phyloP scores from a whole-genome alignment of 2,888 invertebrate species.

The Polia nebulosa region DNA sequence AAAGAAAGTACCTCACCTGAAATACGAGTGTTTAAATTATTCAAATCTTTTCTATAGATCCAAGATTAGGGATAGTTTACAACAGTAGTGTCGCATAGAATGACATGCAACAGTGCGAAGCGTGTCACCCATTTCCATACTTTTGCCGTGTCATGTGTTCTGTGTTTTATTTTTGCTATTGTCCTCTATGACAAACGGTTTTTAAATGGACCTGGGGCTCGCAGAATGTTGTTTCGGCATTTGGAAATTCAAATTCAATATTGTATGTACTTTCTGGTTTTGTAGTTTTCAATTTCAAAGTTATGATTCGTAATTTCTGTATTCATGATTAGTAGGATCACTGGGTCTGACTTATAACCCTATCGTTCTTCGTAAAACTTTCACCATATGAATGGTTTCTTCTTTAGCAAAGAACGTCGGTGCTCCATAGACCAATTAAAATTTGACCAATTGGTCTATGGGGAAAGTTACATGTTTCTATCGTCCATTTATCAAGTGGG shows the following conservation, averaged over 20 bases:
- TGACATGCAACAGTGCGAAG: constrained; percentile 45
- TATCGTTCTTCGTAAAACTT: too few relatives aligned
- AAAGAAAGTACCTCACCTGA: neutral
- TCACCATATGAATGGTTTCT: too few relatives aligned
- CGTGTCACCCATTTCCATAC: constrained; percentile 45
- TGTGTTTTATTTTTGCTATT: constrained; percentile 50
- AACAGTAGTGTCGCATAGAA: constrained; percentile 35
- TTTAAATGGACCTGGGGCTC: constrained; percentile 35
- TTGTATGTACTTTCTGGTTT: neutral
- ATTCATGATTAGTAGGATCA: too few relatives aligned
- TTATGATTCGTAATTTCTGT: neutral
- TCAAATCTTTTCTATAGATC: constrained; percentile 21
- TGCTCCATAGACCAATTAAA: too few relatives aligned
- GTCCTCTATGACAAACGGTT: constrained; percentile 51
- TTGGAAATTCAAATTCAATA: constrained; percentile 6
- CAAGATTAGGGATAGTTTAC: constrained; percentile 27
- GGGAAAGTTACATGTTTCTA: too few relatives aligned
- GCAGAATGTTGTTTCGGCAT: neutral
- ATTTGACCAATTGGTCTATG: too few relatives aligned
- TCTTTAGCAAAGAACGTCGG: too few relatives aligned
- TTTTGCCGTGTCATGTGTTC: constrained; percentile 55
- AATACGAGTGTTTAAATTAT: constrained; percentile 2
- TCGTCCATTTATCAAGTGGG: too few relatives aligned
- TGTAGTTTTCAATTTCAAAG: too few relatives aligned
- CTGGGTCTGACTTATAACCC: too few relatives aligned